phyloP scores from a whole-genome alignment of 2,888 invertebrate genomes.

The Calliopum simillimum region DNA sequence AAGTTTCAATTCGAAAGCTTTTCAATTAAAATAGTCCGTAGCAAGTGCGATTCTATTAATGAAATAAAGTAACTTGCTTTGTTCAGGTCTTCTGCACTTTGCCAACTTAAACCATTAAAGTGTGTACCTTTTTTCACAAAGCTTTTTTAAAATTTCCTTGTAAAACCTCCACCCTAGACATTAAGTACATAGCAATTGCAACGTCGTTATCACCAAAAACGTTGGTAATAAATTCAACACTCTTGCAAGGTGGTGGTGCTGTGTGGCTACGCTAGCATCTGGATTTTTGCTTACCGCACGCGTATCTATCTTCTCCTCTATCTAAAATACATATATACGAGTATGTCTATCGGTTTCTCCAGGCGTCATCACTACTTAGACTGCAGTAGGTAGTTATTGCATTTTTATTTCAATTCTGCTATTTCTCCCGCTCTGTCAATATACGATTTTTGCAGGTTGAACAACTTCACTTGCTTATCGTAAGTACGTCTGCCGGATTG shows the following conservation, averaged over 20 bases:
- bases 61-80: too few relatives aligned
- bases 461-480: constrained; percentile 35
- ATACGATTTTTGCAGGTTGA: constrained; percentile 12
- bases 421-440: constrained; percentile 27
- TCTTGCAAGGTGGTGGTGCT: neutral
- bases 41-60: too few relatives aligned
- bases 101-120: too few relatives aligned
- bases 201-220: constrained; percentile 39
- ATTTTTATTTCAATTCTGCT: neutral
- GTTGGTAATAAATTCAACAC: constrained; percentile 39
- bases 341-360: constrained; percentile 17
- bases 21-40: too few relatives aligned
- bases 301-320: neutral
- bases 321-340: constrained; percentile 13
- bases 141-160: too few relatives aligned
- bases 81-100: too few relatives aligned
- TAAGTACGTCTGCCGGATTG: neutral
- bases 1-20: too few relatives aligned
- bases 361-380: constrained; percentile 10
- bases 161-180: too few relatives aligned
- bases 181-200: constrained; percentile 23
- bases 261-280: too few relatives aligned
- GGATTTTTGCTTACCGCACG: neutral
- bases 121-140: too few relatives aligned
- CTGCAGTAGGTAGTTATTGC: neutral